Evolutionary conservation across 2,797 vertebrate species (phyloP).

Genomic region (Alosa sapidissima): DNA sequence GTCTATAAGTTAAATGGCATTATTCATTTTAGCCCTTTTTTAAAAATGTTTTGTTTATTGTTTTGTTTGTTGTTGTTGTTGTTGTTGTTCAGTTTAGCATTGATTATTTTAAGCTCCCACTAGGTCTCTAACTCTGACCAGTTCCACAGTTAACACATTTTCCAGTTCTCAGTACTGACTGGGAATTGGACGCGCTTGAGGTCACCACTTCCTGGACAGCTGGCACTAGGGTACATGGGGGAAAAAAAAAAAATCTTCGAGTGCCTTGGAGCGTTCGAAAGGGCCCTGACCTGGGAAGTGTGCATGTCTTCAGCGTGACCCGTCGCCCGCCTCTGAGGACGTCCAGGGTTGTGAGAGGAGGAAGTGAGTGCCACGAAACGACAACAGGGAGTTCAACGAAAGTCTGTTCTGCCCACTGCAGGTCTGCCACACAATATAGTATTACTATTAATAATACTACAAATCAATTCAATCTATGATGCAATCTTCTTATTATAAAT

Average conservation of each 20-base stretch:
- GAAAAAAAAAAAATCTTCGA: background rate
- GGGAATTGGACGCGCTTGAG: background rate
- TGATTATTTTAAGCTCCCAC: background rate
- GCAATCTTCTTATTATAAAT: no score
- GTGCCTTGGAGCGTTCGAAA: background rate
- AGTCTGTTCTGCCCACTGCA: background rate
- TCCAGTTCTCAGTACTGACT: background rate
- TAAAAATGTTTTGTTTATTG: background rate
- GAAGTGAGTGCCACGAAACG: background rate
- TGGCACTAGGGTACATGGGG: slow-evolving; percentile 7
- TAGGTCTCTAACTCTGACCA: background rate
- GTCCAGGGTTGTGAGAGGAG: background rate
- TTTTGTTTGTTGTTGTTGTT: background rate
- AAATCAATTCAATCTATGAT: no score
- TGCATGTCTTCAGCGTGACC: slow-evolving; percentile 13
- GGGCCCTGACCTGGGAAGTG: background rate
- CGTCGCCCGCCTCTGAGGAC: background rate
- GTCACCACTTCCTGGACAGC: slow-evolving; percentile 15
- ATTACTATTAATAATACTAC: no score
- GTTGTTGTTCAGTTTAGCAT: no score
- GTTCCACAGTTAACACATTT: background rate
- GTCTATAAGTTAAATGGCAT: no score
- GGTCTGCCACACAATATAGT: no score
- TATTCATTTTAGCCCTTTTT: background rate
- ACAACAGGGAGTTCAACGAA: background rate